Evolutionary conservation across 2,888 invertebrate species (phyloP).

Genomic region (Sussaba pulchella): DNA sequence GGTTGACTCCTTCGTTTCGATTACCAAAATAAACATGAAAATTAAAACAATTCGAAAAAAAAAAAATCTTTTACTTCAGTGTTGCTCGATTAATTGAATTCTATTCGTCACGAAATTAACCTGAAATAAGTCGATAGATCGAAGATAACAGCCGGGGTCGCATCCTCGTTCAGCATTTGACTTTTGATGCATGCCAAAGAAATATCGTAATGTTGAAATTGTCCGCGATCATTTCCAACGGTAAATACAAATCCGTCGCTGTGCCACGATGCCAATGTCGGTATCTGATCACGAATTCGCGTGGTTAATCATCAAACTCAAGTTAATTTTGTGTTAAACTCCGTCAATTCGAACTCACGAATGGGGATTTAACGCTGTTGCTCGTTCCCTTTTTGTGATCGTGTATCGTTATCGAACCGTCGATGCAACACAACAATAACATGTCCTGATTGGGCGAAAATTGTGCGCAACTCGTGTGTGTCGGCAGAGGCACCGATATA

Average conservation of each 20-base stretch:
- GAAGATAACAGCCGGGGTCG: conserved; percentile 87
- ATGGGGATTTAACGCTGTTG: conserved; percentile 90
- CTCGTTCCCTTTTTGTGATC: conserved; percentile 91
- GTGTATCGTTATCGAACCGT: conserved; percentile 92
- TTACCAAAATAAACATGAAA: neutral
- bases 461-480: conserved; percentile 87
- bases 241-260: conserved; percentile 89
- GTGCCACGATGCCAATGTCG: conserved; percentile 90
- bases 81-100: neutral
- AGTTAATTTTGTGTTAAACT: too few species aligned
- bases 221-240: conserved; percentile 89
- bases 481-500: conserved; percentile 89
- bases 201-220: conserved; percentile 91
- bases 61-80: neutral
- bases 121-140: conserved; percentile 88
- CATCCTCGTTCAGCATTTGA: conserved; percentile 89
- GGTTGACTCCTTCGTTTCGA: conserved; percentile 87
- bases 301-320: conserved; percentile 64
- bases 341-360: conserved; percentile 88
- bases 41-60: neutral
- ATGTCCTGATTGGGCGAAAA: conserved; percentile 91
- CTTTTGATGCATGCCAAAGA: conserved; percentile 89
- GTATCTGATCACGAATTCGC: conserved; percentile 84
- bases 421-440: conserved; percentile 92
- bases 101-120: conserved; percentile 67